Evolutionary conservation across 2,113 vertebrate species (phyloP).

Genomic region (Nycticebus coucang): DNA sequence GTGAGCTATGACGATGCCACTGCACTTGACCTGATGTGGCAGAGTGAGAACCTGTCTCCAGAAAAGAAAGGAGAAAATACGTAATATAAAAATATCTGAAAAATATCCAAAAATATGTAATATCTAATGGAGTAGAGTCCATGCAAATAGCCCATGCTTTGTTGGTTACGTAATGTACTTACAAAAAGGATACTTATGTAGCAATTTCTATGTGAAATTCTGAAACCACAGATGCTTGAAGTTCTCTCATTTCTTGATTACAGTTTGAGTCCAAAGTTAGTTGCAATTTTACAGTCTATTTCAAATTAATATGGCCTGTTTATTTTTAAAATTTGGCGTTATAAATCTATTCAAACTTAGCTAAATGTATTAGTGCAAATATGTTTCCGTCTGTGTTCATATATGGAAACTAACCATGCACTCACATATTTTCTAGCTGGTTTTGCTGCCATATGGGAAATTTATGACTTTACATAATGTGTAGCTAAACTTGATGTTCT

Average conservation of each 20-base stretch:
- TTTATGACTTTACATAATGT: background rate
- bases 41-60: no score
- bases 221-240: background rate
- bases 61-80: no score
- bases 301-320: background rate
- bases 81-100: no score
- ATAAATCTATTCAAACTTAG: background rate
- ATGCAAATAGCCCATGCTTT: background rate
- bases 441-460: background rate
- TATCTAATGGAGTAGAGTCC: background rate
- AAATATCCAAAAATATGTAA: no score
- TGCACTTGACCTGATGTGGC: no score
- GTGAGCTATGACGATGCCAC: no score
- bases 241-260: conserved; percentile 14
- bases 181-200: background rate
- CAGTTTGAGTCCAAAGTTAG: background rate
- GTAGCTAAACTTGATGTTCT: background rate
- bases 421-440: background rate
- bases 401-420: background rate
- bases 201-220: background rate
- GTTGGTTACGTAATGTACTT: background rate
- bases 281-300: background rate
- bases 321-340: background rate
- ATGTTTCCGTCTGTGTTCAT: background rate
- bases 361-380: background rate